Conservation (phyloP, 2,888 invertebrate species). For the Platypus cylindrus region DNA sequence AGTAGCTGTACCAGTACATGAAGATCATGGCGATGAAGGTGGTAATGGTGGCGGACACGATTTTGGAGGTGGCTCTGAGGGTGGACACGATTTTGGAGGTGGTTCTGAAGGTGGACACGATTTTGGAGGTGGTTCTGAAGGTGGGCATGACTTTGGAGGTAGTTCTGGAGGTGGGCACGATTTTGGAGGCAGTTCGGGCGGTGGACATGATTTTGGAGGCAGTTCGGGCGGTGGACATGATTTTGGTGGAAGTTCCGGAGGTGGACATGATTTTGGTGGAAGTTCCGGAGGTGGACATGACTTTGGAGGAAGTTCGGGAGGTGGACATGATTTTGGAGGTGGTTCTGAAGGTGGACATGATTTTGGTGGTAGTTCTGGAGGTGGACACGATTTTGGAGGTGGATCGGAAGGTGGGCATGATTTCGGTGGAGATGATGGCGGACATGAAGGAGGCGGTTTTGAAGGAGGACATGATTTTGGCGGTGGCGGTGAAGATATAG, state of each 20-base stretch:
- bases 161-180: conserved; percentile 20
- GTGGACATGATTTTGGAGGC: conserved; percentile 19
- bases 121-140: conserved; percentile 15
- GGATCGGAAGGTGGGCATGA: conserved; percentile 10
- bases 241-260: conserved; percentile 3
- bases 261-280: conserved; percentile 1
- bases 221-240: conserved; percentile 11
- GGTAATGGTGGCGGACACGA: conserved; percentile 4
- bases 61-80: conserved; percentile 10
- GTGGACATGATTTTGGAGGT: conserved; percentile 17
- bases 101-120: conserved; percentile 18
- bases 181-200: conserved; percentile 11
- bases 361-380: conserved; percentile 12
- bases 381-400: conserved; percentile 6
- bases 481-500: conserved; percentile 7
- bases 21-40: conserved; percentile 19
- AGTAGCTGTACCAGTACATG: conserved; percentile 28
- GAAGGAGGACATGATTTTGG: conserved; percentile 13
- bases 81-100: conserved; percentile 19
- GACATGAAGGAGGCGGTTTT: conserved; percentile 19
- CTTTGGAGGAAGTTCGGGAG: conserved; percentile 16
- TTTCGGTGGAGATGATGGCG: conserved; percentile 15
- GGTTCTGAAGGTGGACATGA: conserved; percentile 14
- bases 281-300: conserved; percentile 19
- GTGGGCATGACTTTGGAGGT: conserved; percentile 15